Conservation (phyloP, 2,888 invertebrate genomes). For the Hirtodrosophila alboralis region DNA sequence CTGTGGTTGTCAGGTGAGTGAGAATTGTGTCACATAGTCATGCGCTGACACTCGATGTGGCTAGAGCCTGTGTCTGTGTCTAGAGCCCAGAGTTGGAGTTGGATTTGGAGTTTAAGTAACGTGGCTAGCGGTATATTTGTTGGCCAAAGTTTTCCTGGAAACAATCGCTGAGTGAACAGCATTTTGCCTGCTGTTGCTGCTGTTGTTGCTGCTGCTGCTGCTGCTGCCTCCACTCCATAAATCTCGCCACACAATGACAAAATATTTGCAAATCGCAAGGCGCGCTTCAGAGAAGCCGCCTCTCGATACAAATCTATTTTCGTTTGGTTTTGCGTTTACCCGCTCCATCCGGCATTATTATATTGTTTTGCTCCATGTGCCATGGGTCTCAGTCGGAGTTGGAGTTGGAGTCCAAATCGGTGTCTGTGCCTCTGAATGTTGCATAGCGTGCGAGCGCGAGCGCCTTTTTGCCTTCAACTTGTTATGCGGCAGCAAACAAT, state of each 20-base stretch:
- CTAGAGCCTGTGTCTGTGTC: constrained; percentile 23
- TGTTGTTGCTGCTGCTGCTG: constrained; percentile 39
- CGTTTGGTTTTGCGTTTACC: constrained; percentile 44
- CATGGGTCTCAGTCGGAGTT: constrained; percentile 12
- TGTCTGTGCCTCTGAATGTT: constrained; percentile 18
- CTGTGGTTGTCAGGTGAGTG: constrained; percentile 76
- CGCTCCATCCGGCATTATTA: constrained; percentile 50
- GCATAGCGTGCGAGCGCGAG: constrained; percentile 41
- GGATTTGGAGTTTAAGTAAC: constrained; percentile 46
- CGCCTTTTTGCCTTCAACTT: constrained; percentile 72
- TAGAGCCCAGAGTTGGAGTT: constrained; percentile 41
- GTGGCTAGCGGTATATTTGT: constrained; percentile 61
- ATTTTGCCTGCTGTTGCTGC: constrained; percentile 50
- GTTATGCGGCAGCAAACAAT: constrained; percentile 74
- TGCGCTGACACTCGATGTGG: constrained; percentile 67
- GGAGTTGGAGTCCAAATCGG: constrained; percentile 14
- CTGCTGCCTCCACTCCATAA: constrained; percentile 79
- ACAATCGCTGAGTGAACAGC: constrained; percentile 69
- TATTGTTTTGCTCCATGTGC: constrained; percentile 48
- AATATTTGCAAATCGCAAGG: constrained; percentile 83
- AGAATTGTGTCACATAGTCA: constrained; percentile 82
- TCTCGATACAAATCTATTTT: constrained; percentile 82
- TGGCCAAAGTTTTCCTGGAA: constrained; percentile 70
- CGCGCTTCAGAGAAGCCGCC: constrained; percentile 81
- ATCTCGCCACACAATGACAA: constrained; percentile 82